Percentiles rank a stretch among this genome's conserved stretches.
Evolutionary conservation across 2,113 vertebrate genomes (phyloP).

Genomic region (Origma solitaria): DNA sequence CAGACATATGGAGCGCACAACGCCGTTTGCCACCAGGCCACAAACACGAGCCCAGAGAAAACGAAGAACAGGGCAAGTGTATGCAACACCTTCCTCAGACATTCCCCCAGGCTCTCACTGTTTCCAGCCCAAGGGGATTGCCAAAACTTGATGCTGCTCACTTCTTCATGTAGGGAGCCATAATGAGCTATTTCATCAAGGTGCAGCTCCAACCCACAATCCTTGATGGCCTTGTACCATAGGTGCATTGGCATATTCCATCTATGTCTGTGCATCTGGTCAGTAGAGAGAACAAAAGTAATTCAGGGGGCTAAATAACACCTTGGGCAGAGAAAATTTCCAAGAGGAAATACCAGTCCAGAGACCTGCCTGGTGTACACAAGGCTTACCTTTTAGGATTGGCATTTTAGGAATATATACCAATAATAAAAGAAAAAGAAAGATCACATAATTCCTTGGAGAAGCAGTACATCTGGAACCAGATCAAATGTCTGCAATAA

Average conservation of each 20-base stretch:
- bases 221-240: background rate
- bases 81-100: background rate
- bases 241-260: background rate
- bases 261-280: rapidly evolving
- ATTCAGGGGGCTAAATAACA: background rate
- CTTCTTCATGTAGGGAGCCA: background rate
- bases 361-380: background rate
- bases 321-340: background rate
- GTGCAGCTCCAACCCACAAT: background rate
- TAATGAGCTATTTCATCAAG: background rate
- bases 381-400: background rate
- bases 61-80: background rate
- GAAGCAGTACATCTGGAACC: background rate
- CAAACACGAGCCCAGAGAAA: background rate
- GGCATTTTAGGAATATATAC: background rate
- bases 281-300: background rate
- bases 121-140: background rate
- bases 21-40: background rate
- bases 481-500: constrained; percentile 28
- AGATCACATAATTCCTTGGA: background rate
- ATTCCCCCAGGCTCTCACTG: background rate
- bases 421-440: background rate
- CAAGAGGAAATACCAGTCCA: background rate
- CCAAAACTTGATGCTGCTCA: background rate
- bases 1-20: background rate